A percentile compares a stretch with the other conserved stretches of the same genome.
These are phyloP conservation scores for Falcaria lacertinaria DNA, from an alignment of 2,888 invertebrate genomes.

Conservation along the genomic window DNA sequence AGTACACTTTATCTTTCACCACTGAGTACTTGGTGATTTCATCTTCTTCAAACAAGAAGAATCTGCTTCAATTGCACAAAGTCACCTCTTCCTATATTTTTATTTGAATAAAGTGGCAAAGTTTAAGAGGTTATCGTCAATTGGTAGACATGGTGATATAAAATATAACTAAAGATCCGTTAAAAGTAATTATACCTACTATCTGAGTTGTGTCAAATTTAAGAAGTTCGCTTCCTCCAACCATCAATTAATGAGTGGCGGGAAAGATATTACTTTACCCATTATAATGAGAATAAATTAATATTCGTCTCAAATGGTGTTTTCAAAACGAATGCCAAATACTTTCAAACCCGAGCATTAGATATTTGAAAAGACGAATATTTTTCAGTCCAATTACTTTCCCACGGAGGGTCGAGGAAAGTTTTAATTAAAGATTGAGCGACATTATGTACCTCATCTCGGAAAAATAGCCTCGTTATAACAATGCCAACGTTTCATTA, in stretches of 20 bases:
- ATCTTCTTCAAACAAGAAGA: no score
- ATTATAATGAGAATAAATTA: conserved; percentile 5
- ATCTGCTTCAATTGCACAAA: no score
- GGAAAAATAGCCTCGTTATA: conserved; percentile 47
- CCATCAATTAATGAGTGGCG: conserved; percentile 1
- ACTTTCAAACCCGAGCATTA: conserved; percentile 22
- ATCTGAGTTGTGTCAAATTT: no score
- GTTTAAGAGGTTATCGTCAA: no score
- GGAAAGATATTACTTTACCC: neutral
- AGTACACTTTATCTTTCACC: no score
- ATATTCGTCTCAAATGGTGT: conserved; percentile 10
- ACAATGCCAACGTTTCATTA: conserved; percentile 34
- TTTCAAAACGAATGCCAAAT: conserved; percentile 10
- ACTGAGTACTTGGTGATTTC: no score
- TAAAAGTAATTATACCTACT: no score
- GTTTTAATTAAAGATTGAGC: conserved; percentile 67
- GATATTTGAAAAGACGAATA: conserved; percentile 33
- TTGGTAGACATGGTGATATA: no score
- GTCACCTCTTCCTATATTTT: no score
- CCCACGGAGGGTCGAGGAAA: conserved; percentile 40
- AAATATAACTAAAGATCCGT: no score
- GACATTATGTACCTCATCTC: conserved; percentile 47
- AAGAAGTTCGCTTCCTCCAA: conserved; percentile 7
- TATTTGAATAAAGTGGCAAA: no score
- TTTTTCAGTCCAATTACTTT: conserved; percentile 49